Base-by-base conservation (phyloP, 1,140 invertebrate species). In the Drosophila littoralis region DNA sequence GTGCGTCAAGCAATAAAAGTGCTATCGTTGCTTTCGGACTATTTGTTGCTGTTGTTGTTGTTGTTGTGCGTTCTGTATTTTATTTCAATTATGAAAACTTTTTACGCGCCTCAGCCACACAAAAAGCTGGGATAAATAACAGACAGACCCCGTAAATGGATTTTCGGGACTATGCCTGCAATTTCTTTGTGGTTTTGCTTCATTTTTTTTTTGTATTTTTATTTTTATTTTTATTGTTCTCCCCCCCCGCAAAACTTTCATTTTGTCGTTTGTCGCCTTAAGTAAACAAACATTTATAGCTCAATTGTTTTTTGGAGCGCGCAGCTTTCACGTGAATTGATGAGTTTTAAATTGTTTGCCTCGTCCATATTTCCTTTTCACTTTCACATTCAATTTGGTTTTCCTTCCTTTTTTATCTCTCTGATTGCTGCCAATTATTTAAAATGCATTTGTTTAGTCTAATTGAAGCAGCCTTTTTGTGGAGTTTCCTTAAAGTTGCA, bases 31-130 rank as follows among this genome's bases (percentile, higher is more conserved):
- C 12, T 22, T 54, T 61, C 52, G 9, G 22, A 52, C 66, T 61
- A 43, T 58, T 51, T 54, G 45, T 52, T 54, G 48, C 45, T 65
- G 61, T 50, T 54, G 48, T 48, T 65, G 61, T 50, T n/a, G 38
- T 46, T 48, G 46, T 78, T 48, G 43, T 52, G 35, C 32, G 1
- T 13, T 15, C 9, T 32, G 48, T 61, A 58, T 82, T 83, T 82
- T 88, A 88, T 88, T 86, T 88, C 82, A 86, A 88, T 86, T 86
- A 86, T 88, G 76, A 86, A 88, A 85, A 86, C 51, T 82, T 79
- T 76, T 48, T 54, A 46, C 79, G 58, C 52, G 42, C 42, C 22
- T n/a, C 48, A 32, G 33, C 46, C 57, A 70, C 43, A 79, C 22
- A 45, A 17, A 42, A 22, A 48, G n/a, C 38, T 43, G n/a, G 17